Evolutionary conservation across 2,113 vertebrate species (phyloP), one percentile per base, ranked within the genome.

Genomic region (Phyllostomus hastatus): DNA sequence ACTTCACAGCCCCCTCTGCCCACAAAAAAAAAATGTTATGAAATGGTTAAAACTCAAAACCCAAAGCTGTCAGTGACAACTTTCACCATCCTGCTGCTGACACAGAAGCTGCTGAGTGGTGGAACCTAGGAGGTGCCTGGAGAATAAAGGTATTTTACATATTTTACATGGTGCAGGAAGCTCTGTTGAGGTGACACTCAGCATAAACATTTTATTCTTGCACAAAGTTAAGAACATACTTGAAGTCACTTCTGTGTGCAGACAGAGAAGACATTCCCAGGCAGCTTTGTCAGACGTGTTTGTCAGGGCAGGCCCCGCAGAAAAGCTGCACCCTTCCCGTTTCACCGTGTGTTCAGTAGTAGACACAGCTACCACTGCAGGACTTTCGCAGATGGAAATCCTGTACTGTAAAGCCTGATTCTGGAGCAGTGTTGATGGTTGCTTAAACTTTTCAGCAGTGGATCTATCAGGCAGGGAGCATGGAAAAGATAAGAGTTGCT

Each of bases 201-300:
- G 41, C 35, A 43, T 31, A 85, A 88, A 92, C 54, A 8, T 61
- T 90, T 82, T 67, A 50, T 93, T 93, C 67, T 95, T 92, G 79
- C 4, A 86, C 46, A 88, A 92, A 92, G 59, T 91, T 64, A 50
- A 85, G 91, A 90, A 64, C 88, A 66, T 66, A 50, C 72, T 89
- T 91, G 93, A 93, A 96, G 84, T 82, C 38, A 35, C 75, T 89
- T 95, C 78, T 76, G 73, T 81, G 10, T 82, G 24, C 10, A 88
- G 94, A 97, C 87, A 70, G 85, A 73, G 88, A 95, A 88, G 94
- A 76, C 70, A 94, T 88, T 94, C 88, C 10, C 59, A 50, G 64
- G 84, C 66, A 96, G 75, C 38, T 91, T 67, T 94, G 87, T 52
- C 84, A 94, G 87, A 41, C 70, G 31, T 90, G 73, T 88, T 96